Base-by-base conservation (phyloP, 2,888 invertebrate genomes). In the Dolichomitus sp. region DNA sequence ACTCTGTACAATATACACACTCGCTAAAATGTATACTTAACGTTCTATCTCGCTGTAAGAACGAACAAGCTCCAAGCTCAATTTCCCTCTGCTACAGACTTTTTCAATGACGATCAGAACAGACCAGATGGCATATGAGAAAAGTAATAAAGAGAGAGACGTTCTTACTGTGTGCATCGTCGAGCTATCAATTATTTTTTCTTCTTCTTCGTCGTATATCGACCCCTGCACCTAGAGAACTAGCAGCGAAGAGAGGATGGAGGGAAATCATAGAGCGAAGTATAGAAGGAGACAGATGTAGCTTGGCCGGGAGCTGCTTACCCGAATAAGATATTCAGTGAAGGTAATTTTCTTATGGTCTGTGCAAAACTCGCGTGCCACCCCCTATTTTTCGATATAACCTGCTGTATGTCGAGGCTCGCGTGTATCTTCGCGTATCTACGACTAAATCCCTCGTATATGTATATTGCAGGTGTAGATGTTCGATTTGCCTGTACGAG, bases 291-390 rank as follows among this genome's bases (percentile, higher is more conserved):
- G 59, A 83, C 66, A 72, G 61, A 78, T 80, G 79, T 80, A 80
- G 78, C 83, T 86, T 80, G 83, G 68, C 86, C 74, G 66, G 80
- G 61, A 85, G 85, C 85, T 85, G 84, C 84, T 88, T 85, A 84
- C 77, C 79, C 80, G 84, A 88, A 91, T 91, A 89, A 91, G 89
- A 88, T 90, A 92, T 90, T 89, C 87, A 89, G 81, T 82, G 81
- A 40, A 72, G 81, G 89, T 83, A 92, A 92, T 91, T 92, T 92
- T 92, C 92, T 92, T 92, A 91, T 89, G 86, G 87, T 73, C 83
- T 61, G 54, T 48, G 52, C 74, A 40, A 72, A 65, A 73, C 83
- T 85, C 61, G 66, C 76, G 30, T 75, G 66, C 73, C 72, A 81
- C 82, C 81, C 81, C 84, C 66, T 84, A 83, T 81, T 84, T 70